Conservation (phyloP, 1,140 invertebrate genomes). For the Anthonomus grandis region DNA sequence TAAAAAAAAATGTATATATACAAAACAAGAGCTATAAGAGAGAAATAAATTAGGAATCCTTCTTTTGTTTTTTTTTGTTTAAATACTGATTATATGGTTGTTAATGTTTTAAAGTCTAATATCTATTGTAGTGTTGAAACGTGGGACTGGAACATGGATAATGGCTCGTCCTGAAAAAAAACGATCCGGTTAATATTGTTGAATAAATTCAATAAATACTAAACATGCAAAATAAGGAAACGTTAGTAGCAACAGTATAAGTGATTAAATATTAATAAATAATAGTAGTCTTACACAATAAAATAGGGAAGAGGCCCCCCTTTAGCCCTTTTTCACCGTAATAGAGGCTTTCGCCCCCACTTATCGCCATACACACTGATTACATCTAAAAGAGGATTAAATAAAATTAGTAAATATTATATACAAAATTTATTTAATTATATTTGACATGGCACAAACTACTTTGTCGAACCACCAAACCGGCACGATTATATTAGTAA, state of each 20-base stretch:
- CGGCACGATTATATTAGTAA: conserved; percentile 4
- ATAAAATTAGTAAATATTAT: conserved; percentile 32
- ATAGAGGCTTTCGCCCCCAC: conserved; percentile 46
- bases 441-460: conserved; percentile 16
- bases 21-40: conserved; percentile 8
- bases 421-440: conserved; percentile 15
- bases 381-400: conserved; percentile 70
- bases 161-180: conserved; percentile 44
- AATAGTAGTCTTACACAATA: conserved; percentile 42
- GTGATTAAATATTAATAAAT: conserved; percentile 40
- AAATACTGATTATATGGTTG: conserved; percentile 27
- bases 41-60: conserved; percentile 6
- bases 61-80: not conserved
- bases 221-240: conserved; percentile 8
- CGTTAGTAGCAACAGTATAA: conserved; percentile 26
- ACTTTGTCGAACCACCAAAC: conserved; percentile 21
- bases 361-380: conserved; percentile 76
- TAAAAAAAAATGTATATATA: conserved; percentile 16
- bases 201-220: conserved; percentile 6
- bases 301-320: conserved; percentile 40
- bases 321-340: conserved; percentile 33
- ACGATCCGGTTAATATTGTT: conserved; percentile 14
- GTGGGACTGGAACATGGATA: conserved; percentile 41
- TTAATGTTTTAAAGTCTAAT: conserved; percentile 17
- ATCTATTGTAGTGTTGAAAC: conserved; percentile 39